Percentiles rank a stretch among this genome's conserved stretches.
Evolutionary conservation across 2,113 vertebrate genomes (phyloP).

Genomic region (Synodontis membranacea): DNA sequence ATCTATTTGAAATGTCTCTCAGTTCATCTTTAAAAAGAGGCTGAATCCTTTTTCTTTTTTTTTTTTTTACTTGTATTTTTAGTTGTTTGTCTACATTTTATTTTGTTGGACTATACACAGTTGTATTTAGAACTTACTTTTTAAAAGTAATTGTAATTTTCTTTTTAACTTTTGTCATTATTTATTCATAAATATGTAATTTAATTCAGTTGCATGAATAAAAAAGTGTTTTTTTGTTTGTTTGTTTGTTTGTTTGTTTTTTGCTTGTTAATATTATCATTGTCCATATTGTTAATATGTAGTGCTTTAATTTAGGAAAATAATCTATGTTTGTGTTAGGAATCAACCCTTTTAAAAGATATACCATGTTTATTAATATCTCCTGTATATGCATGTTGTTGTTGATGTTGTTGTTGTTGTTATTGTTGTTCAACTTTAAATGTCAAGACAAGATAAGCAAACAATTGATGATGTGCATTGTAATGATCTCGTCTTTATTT

Average conservation of each 20-base stretch:
- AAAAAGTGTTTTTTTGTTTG: not conserved
- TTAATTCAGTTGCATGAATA: not conserved
- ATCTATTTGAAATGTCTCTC: too few species aligned
- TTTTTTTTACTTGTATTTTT: not conserved
- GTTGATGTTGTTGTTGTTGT: not conserved
- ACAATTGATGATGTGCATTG: not conserved
- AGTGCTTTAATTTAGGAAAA: not conserved
- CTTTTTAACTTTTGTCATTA: not conserved
- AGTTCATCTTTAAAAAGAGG: too few species aligned
- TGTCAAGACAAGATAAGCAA: not conserved
- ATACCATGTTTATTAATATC: not conserved
- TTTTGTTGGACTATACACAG: not conserved
- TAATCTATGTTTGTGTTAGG: not conserved
- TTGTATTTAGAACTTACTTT: not conserved
- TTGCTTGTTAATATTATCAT: not conserved
- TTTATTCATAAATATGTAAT: not conserved
- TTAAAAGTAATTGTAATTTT: not conserved
- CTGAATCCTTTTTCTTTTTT: too few species aligned
- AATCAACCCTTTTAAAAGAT: not conserved
- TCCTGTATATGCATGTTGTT: not conserved
- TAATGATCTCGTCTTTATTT: constrained; percentile 36
- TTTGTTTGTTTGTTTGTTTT: not conserved
- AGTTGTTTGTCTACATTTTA: not conserved
- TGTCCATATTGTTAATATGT: not conserved
- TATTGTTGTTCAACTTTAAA: not conserved